A percentile compares a stretch with the other conserved stretches of the same genome.
Evolutionary conservation across 2,888 invertebrate species (phyloP).

Genomic region (Idaea straminata): DNA sequence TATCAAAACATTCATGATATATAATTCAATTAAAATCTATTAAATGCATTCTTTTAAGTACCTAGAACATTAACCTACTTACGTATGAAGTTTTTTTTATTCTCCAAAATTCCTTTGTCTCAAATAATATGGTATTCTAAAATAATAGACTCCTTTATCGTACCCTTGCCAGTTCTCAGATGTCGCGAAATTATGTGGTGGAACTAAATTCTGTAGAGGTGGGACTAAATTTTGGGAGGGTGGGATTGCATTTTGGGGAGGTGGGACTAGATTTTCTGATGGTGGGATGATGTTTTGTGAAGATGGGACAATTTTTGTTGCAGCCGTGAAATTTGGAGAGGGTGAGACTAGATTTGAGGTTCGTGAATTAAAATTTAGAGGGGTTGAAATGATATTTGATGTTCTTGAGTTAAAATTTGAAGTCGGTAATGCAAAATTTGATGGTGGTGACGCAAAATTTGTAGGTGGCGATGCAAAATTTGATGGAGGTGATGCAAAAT

Average conservation of each 20-base stretch:
- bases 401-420: not conserved
- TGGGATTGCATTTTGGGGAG: not conserved
- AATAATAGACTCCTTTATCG: constrained; percentile 3
- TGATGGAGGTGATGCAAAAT: constrained; percentile 3
- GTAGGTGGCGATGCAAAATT: constrained; percentile 5
- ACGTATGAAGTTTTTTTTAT: not conserved
- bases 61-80: not conserved
- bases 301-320: not conserved
- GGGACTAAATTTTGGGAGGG: not conserved
- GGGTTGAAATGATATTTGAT: too few relatives aligned
- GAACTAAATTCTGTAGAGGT: constrained; percentile 4
- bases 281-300: too few relatives aligned
- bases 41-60: constrained; percentile 17
- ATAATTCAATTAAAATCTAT: constrained; percentile 8
- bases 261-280: constrained; percentile 8
- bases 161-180: not conserved
- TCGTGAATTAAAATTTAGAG: too few relatives aligned
- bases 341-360: too few relatives aligned
- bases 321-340: not conserved
- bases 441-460: constrained; percentile 3
- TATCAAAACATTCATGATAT: too few relatives aligned
- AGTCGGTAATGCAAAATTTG: constrained; percentile 5
- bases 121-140: constrained; percentile 9
- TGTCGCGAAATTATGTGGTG: constrained; percentile 9
- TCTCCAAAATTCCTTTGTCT: not conserved